Base-by-base conservation (phyloP, 2,113 vertebrate genomes). In the Pluvialis apricaria region DNA sequence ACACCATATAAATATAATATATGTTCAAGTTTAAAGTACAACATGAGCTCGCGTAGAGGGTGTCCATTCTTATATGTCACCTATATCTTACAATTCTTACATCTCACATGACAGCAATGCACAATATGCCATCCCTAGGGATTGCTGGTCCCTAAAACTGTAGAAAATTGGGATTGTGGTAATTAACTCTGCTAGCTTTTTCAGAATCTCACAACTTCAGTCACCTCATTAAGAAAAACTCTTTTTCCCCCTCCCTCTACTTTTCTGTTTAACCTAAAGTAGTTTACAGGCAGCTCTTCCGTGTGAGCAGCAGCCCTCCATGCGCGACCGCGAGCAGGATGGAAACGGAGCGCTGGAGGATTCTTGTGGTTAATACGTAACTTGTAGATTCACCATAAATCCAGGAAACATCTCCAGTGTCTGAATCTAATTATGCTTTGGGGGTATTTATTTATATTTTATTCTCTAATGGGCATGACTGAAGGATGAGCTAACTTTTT, bases 391-490 rank as follows among this genome's bases (percentile, higher is more conserved):
- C 78, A 94, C 92, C 91, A 97, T 87, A 91, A 94, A 95, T 85
- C 89, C 91, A 84, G 77, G 73, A 92, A 91, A 93, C 86, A 69
- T 92, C 82, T 95, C 62, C 89, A 97, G 77, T 72, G 94, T 45
- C 97, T 96, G 86, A 84, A 94, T 85, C 84, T 72, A 91, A 97
- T 97, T 92, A 95, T 62, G 82, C 80, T 94, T 83, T 54, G 44
- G 86, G 69, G 86, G 47, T 70, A 95, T 91, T 94, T 92, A 95
- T 96, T 95, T 95, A 71, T 94, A 81, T 78, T 96, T 91, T 80
- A 92, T 88, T 93, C 88, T 94, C 88, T 91, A 92, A 84, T 40
- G 65, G 77, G 83, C 86, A 95, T 92, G 92, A 87, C 90, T 93
- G 92, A 76, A 92, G 86, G 92, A 94, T 92, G 88, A 96, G 72